A percentile compares a stretch with the other conserved stretches of the same genome.
These are phyloP conservation scores for Kuschelorhynchus macadamiae DNA, from an alignment of 2,888 invertebrate species.

Conservation along the genomic window DNA sequence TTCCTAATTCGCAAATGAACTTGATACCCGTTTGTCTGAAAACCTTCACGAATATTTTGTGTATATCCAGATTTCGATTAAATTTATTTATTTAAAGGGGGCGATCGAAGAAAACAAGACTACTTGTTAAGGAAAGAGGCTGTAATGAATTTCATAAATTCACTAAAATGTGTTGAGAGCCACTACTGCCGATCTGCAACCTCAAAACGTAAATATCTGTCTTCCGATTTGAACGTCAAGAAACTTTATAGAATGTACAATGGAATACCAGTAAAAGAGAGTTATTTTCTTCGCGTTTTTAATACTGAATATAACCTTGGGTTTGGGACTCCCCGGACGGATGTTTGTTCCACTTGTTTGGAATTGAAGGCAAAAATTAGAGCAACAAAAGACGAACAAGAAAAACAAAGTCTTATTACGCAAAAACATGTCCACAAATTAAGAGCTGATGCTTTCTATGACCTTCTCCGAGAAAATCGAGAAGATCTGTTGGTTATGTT, in stretches of 20 bases:
- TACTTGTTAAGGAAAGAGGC: not conserved
- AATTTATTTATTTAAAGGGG: not conserved
- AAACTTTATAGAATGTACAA: not conserved
- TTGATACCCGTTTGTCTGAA: not conserved
- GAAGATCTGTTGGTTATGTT: constrained; percentile 52
- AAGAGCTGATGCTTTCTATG: constrained; percentile 56
- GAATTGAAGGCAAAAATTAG: constrained; percentile 33
- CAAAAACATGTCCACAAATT: constrained; percentile 54
- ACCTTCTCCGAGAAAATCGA: constrained; percentile 31
- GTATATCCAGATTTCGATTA: not conserved
- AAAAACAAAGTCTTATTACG: constrained; percentile 38
- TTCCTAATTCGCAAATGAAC: not conserved
- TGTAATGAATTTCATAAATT: not conserved
- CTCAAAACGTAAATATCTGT: not conserved
- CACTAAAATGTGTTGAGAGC: not conserved
- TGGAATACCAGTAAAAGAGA: constrained; percentile 31
- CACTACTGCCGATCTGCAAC: not conserved
- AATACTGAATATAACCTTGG: constrained; percentile 52
- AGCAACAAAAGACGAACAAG: constrained; percentile 50
- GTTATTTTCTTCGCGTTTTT: constrained; percentile 50
- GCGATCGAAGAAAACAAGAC: not conserved
- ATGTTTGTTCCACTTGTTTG: constrained; percentile 40
- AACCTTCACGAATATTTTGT: not conserved
- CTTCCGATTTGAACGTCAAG: not conserved
- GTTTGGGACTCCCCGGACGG: constrained; percentile 55